A percentile compares a stretch with the other conserved stretches of the same genome.
Evolutionary conservation across 2,797 vertebrate species (phyloP).

Genomic region (Propithecus deckenii): DNA sequence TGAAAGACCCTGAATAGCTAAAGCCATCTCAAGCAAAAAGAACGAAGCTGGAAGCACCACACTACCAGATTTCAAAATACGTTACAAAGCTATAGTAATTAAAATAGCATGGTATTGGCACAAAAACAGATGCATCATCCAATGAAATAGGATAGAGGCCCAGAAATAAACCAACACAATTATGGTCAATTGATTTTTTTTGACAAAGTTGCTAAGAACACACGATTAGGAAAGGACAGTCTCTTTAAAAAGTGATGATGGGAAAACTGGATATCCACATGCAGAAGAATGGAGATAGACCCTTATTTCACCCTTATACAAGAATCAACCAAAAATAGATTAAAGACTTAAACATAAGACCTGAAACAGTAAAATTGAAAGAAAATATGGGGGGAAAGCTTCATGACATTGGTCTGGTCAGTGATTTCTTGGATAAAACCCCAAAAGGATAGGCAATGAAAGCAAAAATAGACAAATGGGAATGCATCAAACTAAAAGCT

Average conservation of each 20-base stretch:
- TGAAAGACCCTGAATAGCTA: background rate
- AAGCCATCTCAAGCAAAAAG: background rate
- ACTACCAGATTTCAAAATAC: background rate
- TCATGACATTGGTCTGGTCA: background rate
- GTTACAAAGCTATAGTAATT: background rate
- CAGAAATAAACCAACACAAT: background rate
- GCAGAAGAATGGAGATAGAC: background rate
- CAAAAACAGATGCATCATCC: background rate
- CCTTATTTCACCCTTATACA: background rate
- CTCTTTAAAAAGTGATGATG: background rate
- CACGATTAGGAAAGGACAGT: background rate
- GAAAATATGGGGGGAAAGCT: background rate
- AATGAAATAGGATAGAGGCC: background rate
- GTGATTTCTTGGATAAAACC: background rate
- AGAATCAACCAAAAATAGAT: background rate
- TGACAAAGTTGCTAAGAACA: background rate
- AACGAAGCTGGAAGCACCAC: background rate
- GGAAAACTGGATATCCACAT: background rate
- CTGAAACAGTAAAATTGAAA: background rate
- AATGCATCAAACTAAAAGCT: background rate
- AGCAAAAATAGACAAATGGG: background rate
- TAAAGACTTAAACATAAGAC: background rate
- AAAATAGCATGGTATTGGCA: background rate
- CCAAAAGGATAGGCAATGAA: background rate
- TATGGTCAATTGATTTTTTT: background rate